Base-by-base conservation (phyloP, 1,140 invertebrate genomes). In the Pollicipes pollicipes region DNA sequence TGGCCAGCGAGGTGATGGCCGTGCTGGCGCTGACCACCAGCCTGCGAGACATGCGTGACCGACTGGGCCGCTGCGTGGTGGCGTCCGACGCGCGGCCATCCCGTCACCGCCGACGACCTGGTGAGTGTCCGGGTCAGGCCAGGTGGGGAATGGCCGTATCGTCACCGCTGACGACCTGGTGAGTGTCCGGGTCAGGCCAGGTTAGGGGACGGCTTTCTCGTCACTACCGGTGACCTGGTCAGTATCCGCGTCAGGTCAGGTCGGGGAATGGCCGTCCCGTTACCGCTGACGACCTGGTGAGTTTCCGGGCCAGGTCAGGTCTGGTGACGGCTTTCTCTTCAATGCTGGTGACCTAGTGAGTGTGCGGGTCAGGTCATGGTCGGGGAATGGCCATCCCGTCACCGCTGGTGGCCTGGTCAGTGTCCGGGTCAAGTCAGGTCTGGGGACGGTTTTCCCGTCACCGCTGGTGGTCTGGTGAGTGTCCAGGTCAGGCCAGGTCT, bases 1-100 rank as follows among this genome's bases (percentile, higher is more conserved):
- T 99, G 29, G 93, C 94, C 4, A 97, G 93, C 79, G 97, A 99
- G 84, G 90, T 99, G 69, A 99, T 99, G 97, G 97, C 97, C 0
- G 90, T 99, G 69, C 76, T 87, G 31, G 85, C 86, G 13, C 76
- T 87, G 66, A 83, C 84, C 30, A 82, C 81, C 21, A 78, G 80
- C 73, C 76, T 87, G 72, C 83, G 86, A 13, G 95, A 99, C 77
- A 91, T 99, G 85, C 93, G 96, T 78, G 80, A 87, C 68, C 84
- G 94, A 63, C 83, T 99, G 24, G 86, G 89, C 0, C 87, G 85
- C 73, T 98, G 99, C 85, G 95, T 99, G 0, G 92, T 99, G 17
- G 97, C 90, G 29, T 88, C 89, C 70, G 89, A 89, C 92, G 85
- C 73, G 80, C 17, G 93, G 93, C 24, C 84, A 86, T 35, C 91